Base-by-base conservation (phyloP, 2,888 invertebrate species). In the Sminthurinus aureus region DNA sequence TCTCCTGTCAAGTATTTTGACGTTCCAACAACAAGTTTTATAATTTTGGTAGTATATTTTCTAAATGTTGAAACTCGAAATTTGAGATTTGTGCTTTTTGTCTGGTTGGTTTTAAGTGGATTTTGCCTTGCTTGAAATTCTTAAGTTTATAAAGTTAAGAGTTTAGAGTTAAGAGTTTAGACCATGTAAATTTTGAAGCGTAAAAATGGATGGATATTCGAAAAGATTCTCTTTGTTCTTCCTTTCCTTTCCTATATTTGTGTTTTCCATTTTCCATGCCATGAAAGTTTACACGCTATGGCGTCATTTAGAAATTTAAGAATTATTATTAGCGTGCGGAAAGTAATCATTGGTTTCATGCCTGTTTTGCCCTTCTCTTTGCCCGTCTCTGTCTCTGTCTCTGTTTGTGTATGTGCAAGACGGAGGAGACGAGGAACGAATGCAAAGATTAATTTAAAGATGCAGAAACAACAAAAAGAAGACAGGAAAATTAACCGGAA, bases 301-400 rank as follows among this genome's bases (percentile, higher is more conserved):
- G 58, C 26, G 73, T 58, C 80, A 81, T 81, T 81, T 81, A 38
- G 38, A 38, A 38, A 38, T 38, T 38, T 38, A 38, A 38, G 80
- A 51, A 74, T 74, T 69, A 67, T 69, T 38, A 73, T 81, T 81
- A 73, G 80, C 80, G 80, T 81, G 80, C 64, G 50, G 15, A 52
- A 73, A 58, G 80, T 58, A 73, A 81, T 81, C 80, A 81, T 74
- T 51, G 80, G 71, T 81, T 81, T 81, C 73, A 81, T 81, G 79
- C 67, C 67, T 79, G 58, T 73, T 81, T 58, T 50, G n/a, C 50
- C n/a, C 75, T 67, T 67, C 12, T 67, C 8, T 15, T 15, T 58
- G 11, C 15, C 58, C 58, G 18, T 64, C 64, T 64, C 64, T 64
- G 0, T 8, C 9, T n/a, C 2, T 64, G 3, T 8, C 9, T 18